Evolutionary conservation across 2,888 invertebrate genomes (phyloP).

Genomic region (Ormyrus labotus): DNA sequence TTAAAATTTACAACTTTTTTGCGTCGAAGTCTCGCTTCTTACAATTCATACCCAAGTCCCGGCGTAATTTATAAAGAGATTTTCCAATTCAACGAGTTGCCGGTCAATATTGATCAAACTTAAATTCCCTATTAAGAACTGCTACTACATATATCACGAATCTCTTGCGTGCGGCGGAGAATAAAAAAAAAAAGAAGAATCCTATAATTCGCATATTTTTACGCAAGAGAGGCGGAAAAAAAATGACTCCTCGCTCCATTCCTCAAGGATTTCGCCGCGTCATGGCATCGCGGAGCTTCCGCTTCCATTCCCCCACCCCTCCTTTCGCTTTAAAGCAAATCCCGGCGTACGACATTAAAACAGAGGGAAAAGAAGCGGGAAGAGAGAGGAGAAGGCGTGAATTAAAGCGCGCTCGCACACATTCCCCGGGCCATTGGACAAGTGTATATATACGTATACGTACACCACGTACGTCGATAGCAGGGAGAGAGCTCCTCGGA

Average conservation of each 20-base stretch:
- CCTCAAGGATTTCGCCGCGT: slow-evolving; percentile 44
- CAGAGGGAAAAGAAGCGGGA: slow-evolving; percentile 5
- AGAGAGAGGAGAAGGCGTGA: slow-evolving; percentile 19
- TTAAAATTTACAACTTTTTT: slow-evolving; percentile 16
- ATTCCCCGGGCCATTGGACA: neutral
- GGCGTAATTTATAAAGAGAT: slow-evolving; percentile 14
- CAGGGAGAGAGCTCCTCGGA: no score
- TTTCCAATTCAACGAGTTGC: slow-evolving; percentile 5
- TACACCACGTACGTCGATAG: no score
- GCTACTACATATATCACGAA: slow-evolving; percentile 24
- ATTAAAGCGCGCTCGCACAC: slow-evolving; percentile 33
- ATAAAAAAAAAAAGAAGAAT: slow-evolving; percentile 5
- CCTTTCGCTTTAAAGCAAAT: slow-evolving; percentile 39
- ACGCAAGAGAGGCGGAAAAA: slow-evolving; percentile 31
- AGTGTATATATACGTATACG: no score
- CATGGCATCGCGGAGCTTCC: slow-evolving; percentile 27
- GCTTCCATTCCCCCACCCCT: neutral
- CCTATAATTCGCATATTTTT: slow-evolving; percentile 51
- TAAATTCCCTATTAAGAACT: slow-evolving; percentile 20
- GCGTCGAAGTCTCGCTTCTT: neutral
- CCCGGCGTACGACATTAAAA: slow-evolving; percentile 37
- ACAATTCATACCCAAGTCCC: slow-evolving; percentile 5
- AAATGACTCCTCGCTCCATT: slow-evolving; percentile 11
- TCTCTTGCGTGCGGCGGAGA: neutral
- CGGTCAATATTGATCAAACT: slow-evolving; percentile 12